A percentile compares a stretch with the other conserved stretches of the same genome.
These are phyloP conservation scores for Clepsis dumicolana DNA, from an alignment of 2,888 invertebrate species.

Conservation along the genomic window DNA sequence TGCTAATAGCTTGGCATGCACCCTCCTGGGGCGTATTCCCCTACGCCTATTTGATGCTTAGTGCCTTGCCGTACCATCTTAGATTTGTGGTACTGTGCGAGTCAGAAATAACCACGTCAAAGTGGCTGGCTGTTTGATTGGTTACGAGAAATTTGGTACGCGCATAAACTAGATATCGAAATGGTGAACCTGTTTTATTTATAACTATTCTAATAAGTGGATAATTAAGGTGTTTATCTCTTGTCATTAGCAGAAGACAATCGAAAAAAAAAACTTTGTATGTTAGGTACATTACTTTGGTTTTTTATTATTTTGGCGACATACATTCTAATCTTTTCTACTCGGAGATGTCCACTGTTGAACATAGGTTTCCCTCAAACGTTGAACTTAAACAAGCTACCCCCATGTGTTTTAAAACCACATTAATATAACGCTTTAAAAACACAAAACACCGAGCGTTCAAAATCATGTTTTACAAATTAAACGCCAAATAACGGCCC, in stretches of 20 bases:
- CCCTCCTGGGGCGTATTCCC: conserved; percentile 66
- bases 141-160: not conserved
- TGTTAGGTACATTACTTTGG: too few relatives aligned
- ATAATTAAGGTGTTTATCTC: too few relatives aligned
- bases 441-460: conserved; percentile 47
- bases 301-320: too few relatives aligned
- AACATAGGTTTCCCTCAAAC: too few relatives aligned
- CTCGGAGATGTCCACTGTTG: too few relatives aligned
- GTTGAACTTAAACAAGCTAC: too few relatives aligned
- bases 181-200: too few relatives aligned
- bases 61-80: conserved; percentile 82
- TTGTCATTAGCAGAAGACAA: too few relatives aligned
- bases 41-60: conserved; percentile 74
- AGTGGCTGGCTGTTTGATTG: conserved; percentile 29
- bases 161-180: too few relatives aligned
- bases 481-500: conserved; percentile 67
- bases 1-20: conserved; percentile 71
- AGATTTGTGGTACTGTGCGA: conserved; percentile 77
- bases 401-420: not conserved
- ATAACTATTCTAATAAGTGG: too few relatives aligned
- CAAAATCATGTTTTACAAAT: conserved; percentile 66
- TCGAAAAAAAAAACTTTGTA: too few relatives aligned
- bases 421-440: conserved; percentile 47
- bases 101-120: conserved; percentile 59
- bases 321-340: too few relatives aligned